These are phyloP conservation scores for Macrotrachela quadricornifera DNA, from an alignment of 1,140 invertebrate species.

Conservation along the genomic window DNA sequence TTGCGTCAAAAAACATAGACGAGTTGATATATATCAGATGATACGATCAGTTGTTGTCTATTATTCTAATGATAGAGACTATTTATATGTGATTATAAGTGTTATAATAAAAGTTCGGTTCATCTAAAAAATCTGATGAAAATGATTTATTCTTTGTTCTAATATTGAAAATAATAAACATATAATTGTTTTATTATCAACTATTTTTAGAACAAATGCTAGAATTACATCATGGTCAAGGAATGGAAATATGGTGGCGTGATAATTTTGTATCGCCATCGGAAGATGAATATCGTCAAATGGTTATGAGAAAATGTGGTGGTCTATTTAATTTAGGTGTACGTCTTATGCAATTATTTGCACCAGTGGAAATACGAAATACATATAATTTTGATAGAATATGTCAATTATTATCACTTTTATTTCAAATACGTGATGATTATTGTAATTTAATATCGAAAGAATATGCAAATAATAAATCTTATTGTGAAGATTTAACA, in stretches of 20 bases:
- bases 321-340: conserved; percentile 84
- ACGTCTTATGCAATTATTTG: conserved; percentile 78
- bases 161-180: no score
- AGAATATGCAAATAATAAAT: conserved; percentile 31
- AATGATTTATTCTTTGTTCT: no score
- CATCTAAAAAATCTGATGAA: conserved; percentile 23
- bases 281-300: conserved; percentile 70
- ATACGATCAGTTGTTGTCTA: no score
- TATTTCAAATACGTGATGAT: conserved; percentile 87
- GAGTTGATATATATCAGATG: no score
- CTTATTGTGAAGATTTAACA: conserved; percentile 56
- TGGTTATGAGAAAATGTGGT: conserved; percentile 81
- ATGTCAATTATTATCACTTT: conserved; percentile 61
- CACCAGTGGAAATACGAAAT: conserved; percentile 28
- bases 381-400: conserved; percentile 54
- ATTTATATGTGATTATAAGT: no score
- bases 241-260: conserved; percentile 92
- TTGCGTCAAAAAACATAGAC: no score
- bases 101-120: no score
- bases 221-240: conserved; percentile 79
- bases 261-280: conserved; percentile 77
- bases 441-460: conserved; percentile 66
- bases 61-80: no score
- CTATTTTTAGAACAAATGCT: conserved; percentile 70
- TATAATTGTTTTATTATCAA: conserved; percentile 31